These are phyloP conservation scores for Bostrychus sinensis DNA, from an alignment of 2,113 vertebrate species.

Conservation along the genomic window DNA sequence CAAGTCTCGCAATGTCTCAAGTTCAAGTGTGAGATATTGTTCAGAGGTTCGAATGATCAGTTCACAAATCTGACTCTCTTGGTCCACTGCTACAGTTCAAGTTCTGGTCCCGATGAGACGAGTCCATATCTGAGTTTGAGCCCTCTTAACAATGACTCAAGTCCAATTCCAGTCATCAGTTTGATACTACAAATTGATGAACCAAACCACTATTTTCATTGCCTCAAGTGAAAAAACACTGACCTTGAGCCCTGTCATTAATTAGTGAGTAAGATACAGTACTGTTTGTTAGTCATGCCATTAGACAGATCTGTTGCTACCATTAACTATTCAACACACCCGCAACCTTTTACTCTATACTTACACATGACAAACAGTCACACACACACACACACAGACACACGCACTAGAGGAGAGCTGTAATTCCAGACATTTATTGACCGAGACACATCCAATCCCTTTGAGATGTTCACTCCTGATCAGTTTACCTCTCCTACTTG, in stretches of 20 bases:
- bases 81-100: too few relatives aligned
- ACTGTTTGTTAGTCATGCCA: constrained; percentile 52
- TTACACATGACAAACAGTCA: constrained; percentile 38
- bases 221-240: too few relatives aligned
- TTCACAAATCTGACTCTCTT: too few relatives aligned
- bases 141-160: background rate
- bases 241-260: constrained; percentile 59
- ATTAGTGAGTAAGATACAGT: constrained; percentile 42
- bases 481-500: constrained; percentile 36
- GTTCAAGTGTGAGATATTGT: too few relatives aligned
- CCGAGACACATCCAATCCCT: constrained; percentile 53
- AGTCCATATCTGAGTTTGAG: too few relatives aligned
- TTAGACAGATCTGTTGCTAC: constrained; percentile 56
- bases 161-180: too few relatives aligned
- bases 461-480: constrained; percentile 52
- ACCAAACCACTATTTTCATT: too few relatives aligned
- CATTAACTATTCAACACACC: constrained; percentile 71
- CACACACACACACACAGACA: constrained; percentile 6
- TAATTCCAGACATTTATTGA: constrained; percentile 76
- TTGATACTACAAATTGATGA: background rate
- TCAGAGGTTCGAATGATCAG: too few relatives aligned
- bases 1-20: too few relatives aligned
- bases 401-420: constrained; percentile 44
- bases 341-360: constrained; percentile 49
- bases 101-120: too few relatives aligned